Evolutionary conservation across 2,888 invertebrate species (phyloP).

Genomic region (Plusia festucae): DNA sequence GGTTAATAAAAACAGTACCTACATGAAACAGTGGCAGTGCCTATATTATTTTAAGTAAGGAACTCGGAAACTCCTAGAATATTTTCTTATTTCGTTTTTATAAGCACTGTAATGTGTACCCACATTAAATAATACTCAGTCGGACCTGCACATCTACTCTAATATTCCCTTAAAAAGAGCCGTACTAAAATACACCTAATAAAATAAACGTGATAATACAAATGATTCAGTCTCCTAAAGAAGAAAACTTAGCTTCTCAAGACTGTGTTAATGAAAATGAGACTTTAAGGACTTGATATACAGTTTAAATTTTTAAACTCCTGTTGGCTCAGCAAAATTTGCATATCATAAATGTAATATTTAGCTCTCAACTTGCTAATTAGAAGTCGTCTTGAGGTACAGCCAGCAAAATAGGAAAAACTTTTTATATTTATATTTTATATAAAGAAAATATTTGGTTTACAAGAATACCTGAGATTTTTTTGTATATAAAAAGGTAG

Average conservation of each 20-base stretch:
- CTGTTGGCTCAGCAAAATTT: constrained; percentile 78
- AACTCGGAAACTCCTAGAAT: constrained; percentile 6
- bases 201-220: constrained; percentile 72
- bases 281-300: constrained; percentile 64
- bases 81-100: constrained; percentile 6
- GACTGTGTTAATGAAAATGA: constrained; percentile 54
- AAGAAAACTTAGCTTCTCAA: constrained; percentile 68
- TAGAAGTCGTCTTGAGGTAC: constrained; percentile 82
- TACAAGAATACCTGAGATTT: too few relatives aligned
- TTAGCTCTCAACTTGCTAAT: constrained; percentile 88
- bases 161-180: constrained; percentile 51
- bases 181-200: constrained; percentile 60
- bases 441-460: too few relatives aligned
- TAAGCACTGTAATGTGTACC: constrained; percentile 11
- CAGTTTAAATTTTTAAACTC: constrained; percentile 69
- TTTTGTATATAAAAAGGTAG: too few relatives aligned
- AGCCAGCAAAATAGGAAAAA: constrained; percentile 65
- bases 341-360: constrained; percentile 89
- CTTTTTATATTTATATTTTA: constrained; percentile 24
- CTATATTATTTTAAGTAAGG: constrained; percentile 3
- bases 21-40: not conserved
- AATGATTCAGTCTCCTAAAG: constrained; percentile 70
- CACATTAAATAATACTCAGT: constrained; percentile 35
- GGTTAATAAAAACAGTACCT: too few relatives aligned
- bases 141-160: constrained; percentile 43